phyloP scores from a whole-genome alignment of 1,140 invertebrate genomes.

The Samia ricini region DNA sequence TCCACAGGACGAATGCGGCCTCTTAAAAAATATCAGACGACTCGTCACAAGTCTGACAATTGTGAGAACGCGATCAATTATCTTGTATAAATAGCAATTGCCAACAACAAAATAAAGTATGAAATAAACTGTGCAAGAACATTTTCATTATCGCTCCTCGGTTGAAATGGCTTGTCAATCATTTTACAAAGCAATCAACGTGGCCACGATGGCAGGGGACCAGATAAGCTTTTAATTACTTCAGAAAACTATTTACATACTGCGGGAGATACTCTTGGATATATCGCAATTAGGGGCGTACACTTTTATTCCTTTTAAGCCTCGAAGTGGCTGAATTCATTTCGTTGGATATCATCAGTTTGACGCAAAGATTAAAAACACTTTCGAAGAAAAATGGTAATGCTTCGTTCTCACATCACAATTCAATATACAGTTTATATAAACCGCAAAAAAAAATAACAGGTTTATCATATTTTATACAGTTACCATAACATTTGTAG shows the following conservation, averaged over 20 bases:
- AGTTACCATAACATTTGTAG: conserved; percentile 28
- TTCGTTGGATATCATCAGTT: conserved; percentile 58
- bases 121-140: conserved; percentile 57
- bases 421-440: too few relatives aligned
- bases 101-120: conserved; percentile 66
- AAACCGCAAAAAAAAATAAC: too few relatives aligned
- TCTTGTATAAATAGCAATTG: conserved; percentile 71
- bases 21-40: conserved; percentile 65
- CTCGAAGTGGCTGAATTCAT: conserved; percentile 37
- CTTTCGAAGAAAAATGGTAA: conserved; percentile 36
- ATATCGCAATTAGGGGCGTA: conserved; percentile 72
- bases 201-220: conserved; percentile 49
- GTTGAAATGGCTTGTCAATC: conserved; percentile 72
- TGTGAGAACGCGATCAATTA: conserved; percentile 76
- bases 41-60: conserved; percentile 67
- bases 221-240: conserved; percentile 76
- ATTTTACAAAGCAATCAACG: conserved; percentile 69
- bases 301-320: conserved; percentile 66
- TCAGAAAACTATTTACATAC: conserved; percentile 73
- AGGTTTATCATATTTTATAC: too few relatives aligned
- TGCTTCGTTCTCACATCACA: neutral
- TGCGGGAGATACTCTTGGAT: conserved; percentile 65
- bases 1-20: conserved; percentile 29
- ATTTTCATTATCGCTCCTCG: conserved; percentile 67
- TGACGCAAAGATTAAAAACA: conserved; percentile 60